A percentile compares a stretch with the other conserved stretches of the same genome.
These are phyloP conservation scores for Lucifuga dentata DNA, from an alignment of 2,113 vertebrate genomes.

Conservation along the genomic window DNA sequence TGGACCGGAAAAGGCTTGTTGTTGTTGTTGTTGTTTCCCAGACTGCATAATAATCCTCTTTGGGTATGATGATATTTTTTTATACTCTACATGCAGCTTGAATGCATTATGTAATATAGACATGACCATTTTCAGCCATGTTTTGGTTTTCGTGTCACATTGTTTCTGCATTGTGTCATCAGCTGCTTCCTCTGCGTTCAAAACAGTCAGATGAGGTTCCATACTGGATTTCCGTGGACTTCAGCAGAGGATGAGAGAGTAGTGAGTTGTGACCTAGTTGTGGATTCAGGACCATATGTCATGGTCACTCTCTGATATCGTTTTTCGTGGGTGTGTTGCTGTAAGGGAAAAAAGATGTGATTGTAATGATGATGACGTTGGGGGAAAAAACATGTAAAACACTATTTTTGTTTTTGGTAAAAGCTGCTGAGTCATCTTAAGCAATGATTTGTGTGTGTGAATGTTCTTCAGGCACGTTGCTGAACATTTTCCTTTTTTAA, in stretches of 20 bases:
- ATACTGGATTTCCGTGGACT: constrained; percentile 2
- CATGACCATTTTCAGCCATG: neutral
- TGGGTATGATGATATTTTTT: neutral
- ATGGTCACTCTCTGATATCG: constrained; percentile 20
- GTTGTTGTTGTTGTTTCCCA: neutral
- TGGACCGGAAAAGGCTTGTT: neutral
- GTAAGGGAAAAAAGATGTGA: constrained; percentile 13
- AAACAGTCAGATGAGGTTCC: neutral
- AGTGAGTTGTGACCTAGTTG: neutral
- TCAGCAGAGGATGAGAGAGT: constrained; percentile 18
- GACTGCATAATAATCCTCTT: neutral
- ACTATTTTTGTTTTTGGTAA: constrained; percentile 61
- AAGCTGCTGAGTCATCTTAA: constrained; percentile 59
- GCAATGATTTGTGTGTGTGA: neutral
- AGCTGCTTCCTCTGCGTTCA: constrained; percentile 14
- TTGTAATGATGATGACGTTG: constrained; percentile 14
- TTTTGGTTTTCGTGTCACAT: neutral
- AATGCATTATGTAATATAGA: neutral
- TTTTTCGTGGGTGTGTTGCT: constrained; percentile 24
- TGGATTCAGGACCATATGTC: constrained; percentile 9
- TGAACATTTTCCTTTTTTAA: constrained; percentile 66
- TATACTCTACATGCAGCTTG: neutral
- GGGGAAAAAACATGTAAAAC: constrained; percentile 47
- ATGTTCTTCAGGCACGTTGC: constrained; percentile 40
- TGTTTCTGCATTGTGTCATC: neutral